Evolutionary conservation across 1,140 invertebrate genomes (phyloP).

Genomic region (Rhopalosiphum maidis): DNA sequence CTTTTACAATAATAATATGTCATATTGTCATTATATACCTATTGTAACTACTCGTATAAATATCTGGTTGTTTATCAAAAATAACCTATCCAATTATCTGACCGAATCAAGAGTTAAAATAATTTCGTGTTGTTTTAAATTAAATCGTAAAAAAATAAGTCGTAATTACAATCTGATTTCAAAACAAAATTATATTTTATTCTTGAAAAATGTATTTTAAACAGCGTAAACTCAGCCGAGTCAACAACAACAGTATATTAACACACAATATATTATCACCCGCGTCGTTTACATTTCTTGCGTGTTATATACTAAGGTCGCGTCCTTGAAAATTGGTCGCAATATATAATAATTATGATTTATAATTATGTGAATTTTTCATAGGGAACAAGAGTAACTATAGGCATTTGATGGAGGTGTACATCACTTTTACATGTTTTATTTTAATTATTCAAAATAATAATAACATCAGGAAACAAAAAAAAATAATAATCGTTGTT

Average conservation of each 20-base stretch:
- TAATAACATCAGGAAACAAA: background rate
- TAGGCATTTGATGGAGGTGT: background rate
- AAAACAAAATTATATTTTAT: background rate
- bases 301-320: conserved; percentile 18
- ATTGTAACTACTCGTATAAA: background rate
- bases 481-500: background rate
- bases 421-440: background rate
- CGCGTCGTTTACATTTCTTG: background rate
- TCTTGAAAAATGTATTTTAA: background rate
- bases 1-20: background rate
- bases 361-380: conserved; percentile 27
- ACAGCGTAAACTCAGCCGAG: background rate
- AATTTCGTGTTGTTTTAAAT: background rate
- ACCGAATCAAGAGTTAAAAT: background rate
- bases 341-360: background rate
- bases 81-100: background rate
- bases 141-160: background rate
- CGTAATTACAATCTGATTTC: background rate
- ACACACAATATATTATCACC: background rate
- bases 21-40: background rate
- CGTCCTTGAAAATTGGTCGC: conserved; percentile 30
- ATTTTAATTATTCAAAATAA: background rate
- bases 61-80: background rate
- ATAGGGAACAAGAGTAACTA: background rate
- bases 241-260: background rate